Conservation (phyloP, 2,888 invertebrate genomes). For the Argyra leucocephala region DNA sequence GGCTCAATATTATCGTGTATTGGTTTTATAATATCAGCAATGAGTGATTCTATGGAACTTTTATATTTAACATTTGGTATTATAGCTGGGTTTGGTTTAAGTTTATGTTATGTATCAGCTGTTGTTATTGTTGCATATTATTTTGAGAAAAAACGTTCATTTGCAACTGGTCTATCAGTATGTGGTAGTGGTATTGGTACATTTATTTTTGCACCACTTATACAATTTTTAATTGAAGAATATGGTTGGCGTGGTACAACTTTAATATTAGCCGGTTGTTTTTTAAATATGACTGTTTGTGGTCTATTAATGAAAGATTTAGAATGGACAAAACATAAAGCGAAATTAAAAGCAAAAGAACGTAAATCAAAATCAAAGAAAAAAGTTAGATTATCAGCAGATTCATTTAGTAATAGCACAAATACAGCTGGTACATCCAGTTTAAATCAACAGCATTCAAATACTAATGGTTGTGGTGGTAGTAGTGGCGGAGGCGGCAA, state of each 20-base stretch:
- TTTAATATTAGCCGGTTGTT: conserved; percentile 68
- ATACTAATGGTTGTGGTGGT: conserved; percentile 14
- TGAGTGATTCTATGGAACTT: conserved; percentile 64
- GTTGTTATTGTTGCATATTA: conserved; percentile 85
- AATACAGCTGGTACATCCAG: conserved; percentile 52
- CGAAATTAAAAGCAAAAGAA: conserved; percentile 54
- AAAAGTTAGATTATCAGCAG: conserved; percentile 56
- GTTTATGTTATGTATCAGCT: conserved; percentile 80
- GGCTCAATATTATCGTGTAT: conserved; percentile 65
- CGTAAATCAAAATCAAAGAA: conserved; percentile 45
- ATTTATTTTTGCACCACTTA: conserved; percentile 74
- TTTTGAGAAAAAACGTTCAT: conserved; percentile 72
- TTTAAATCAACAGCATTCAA: conserved; percentile 41
- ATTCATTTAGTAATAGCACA: conserved; percentile 60
- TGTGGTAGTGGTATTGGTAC: conserved; percentile 85
- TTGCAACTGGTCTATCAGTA: conserved; percentile 77
- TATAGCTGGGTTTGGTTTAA: conserved; percentile 73
- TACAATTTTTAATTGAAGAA: conserved; percentile 60
- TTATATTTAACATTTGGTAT: conserved; percentile 75
- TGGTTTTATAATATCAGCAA: conserved; percentile 70
- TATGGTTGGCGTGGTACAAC: conserved; percentile 79
- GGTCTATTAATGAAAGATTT: conserved; percentile 66
- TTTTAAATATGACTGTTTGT: conserved; percentile 72
- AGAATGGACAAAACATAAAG: conserved; percentile 50
- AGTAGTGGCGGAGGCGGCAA: conserved; percentile 26